Evolutionary conservation across 2,888 invertebrate genomes (phyloP).

Genomic region (Pseudococcus jackbeardsleyi): DNA sequence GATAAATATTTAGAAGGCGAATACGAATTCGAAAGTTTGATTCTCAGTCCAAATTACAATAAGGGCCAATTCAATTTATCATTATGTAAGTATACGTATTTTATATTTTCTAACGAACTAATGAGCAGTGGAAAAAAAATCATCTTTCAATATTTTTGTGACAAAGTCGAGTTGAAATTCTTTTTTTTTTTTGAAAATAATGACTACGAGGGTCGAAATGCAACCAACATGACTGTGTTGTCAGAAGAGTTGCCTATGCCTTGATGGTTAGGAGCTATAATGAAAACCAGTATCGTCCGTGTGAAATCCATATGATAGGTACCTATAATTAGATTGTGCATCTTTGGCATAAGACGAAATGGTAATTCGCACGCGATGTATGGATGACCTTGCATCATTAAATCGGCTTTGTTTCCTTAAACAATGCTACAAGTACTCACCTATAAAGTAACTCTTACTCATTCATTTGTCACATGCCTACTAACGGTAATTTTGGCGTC

Average conservation of each 20-base stretch:
- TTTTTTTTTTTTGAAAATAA: no score
- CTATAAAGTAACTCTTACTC: not conserved
- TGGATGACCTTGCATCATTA: not conserved
- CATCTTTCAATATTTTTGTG: no score
- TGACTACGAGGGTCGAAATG: no score
- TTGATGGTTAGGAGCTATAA: not conserved
- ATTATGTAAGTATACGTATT: conserved; percentile 73
- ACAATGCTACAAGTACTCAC: not conserved
- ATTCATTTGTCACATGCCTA: not conserved
- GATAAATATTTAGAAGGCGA: conserved; percentile 81
- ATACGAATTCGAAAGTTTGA: conserved; percentile 78
- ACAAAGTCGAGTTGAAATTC: no score
- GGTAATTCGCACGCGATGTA: conserved; percentile 65
- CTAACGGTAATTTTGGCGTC: not conserved
- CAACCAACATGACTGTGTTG: not conserved
- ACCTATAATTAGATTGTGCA: no score
- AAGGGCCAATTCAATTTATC: conserved; percentile 83
- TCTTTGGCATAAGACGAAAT: not conserved
- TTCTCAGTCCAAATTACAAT: conserved; percentile 70
- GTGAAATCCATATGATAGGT: no score
- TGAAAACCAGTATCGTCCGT: not conserved
- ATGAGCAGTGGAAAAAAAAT: no score
- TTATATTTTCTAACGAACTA: no score
- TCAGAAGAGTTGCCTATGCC: not conserved
- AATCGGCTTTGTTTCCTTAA: conserved; percentile 16